phyloP scores from a whole-genome alignment of 2,797 vertebrate genomes.

The Hemitrygon akajei region DNA sequence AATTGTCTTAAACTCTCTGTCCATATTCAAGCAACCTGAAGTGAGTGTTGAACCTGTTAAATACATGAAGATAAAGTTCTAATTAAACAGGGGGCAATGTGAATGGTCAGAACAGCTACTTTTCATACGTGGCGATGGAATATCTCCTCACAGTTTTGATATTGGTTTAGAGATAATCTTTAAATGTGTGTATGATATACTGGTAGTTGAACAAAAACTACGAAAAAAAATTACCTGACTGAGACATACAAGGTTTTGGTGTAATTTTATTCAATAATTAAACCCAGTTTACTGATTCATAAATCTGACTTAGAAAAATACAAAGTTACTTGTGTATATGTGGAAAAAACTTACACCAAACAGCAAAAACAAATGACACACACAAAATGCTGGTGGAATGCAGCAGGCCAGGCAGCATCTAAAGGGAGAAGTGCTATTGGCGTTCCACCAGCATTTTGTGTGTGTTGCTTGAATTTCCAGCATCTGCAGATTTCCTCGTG shows the following conservation, averaged over 20 bases:
- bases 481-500: too few relatives aligned
- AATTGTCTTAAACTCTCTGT: not conserved
- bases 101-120: not conserved
- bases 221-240: not conserved
- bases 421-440: too few relatives aligned
- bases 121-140: not conserved
- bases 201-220: not conserved
- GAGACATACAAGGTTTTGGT: not conserved
- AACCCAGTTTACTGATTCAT: not conserved
- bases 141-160: not conserved
- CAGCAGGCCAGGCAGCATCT: too few relatives aligned
- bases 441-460: too few relatives aligned
- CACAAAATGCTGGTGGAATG: too few relatives aligned
- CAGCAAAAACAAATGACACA: not conserved
- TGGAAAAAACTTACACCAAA: not conserved
- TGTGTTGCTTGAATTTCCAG: too few relatives aligned
- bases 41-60: not conserved
- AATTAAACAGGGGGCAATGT: not conserved
- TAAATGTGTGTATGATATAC: not conserved
- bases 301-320: not conserved
- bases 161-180: too few relatives aligned
- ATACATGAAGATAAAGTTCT: not conserved
- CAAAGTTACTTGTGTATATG: not conserved
- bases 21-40: not conserved
- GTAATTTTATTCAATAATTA: not conserved